Evolutionary conservation across 1,140 invertebrate species (phyloP), one percentile per base, ranked within the genome.

Genomic region (Drosophila gunungcola): DNA sequence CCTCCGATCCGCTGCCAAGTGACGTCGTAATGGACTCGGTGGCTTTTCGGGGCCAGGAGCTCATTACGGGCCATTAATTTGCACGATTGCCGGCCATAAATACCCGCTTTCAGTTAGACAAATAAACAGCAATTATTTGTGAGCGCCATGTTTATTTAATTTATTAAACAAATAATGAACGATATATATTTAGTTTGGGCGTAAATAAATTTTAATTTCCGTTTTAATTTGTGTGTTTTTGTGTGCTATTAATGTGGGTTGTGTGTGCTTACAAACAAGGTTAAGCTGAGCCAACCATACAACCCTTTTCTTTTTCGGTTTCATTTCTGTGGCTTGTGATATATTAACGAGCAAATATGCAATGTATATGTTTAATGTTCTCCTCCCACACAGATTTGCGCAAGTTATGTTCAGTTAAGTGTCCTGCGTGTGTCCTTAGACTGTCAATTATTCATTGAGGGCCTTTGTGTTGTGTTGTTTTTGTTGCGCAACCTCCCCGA

Each of bases 381-480:
- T 75, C 60, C 57, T 69, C 41, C 65, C 67, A 73, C 77, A 84
- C 82, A 89, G 84, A 92, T 91, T 78, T 89, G 78, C 81, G 86
- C 91, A 91, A 91, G 86, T 91, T 91, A 86, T 92, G 90, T 91
- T 91, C 88, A 79, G 88, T 91, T 90, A 91, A 91, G 75, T 84
- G 80, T 80, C 73, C 68, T 64, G 76, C 79, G 76, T 78, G 80
- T 84, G 85, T 90, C 80, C 86, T 90, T 84, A 90, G 75, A 86
- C 82, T 89, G 84, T 89, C 84, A 89, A 89, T 89, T 89, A 89
- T 89, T 90, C 73, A 89, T 89, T 89, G 85, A 89, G 84, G 83
- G 79, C 83, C 78, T 63, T 73, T 81, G 65, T 80, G 78, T 78
- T 84, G 80, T 80, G 81, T 86, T 86, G 83, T 79, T 88, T 86